Evolutionary conservation across 2,113 vertebrate species (phyloP).

Genomic region (Ornithorhynchus anatinus): DNA sequence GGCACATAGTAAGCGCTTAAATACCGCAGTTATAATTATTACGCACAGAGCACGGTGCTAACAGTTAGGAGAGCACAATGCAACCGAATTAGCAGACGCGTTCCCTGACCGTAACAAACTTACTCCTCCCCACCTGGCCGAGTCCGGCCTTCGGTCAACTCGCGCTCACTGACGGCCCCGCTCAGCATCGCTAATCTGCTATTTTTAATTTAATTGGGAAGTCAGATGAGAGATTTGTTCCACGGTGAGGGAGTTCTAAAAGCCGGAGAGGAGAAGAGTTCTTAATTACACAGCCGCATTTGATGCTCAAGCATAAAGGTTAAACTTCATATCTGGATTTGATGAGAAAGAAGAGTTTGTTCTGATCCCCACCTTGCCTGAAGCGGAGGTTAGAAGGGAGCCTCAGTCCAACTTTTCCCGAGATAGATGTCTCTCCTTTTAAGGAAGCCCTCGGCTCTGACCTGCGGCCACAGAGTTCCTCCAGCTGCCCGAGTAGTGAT

Average conservation of each 20-base stretch:
- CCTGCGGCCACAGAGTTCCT: too few relatives aligned
- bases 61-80: too few relatives aligned
- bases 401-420: too few relatives aligned
- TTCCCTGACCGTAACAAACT: too few relatives aligned
- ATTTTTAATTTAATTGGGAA: slow-evolving; percentile 66
- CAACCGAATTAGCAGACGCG: too few relatives aligned
- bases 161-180: slow-evolving; percentile 26
- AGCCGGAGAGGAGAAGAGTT: slow-evolving; percentile 32
- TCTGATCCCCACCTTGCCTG: fast-evolving
- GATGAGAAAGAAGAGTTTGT: slow-evolving; percentile 11
- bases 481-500: too few relatives aligned
- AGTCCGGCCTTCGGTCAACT: slow-evolving; percentile 25
- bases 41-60: too few relatives aligned
- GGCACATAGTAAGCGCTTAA: too few relatives aligned
- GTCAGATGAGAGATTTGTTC: slow-evolving; percentile 40
- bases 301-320: slow-evolving; percentile 57
- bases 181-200: slow-evolving; percentile 33
- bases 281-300: slow-evolving; percentile 52
- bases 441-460: too few relatives aligned
- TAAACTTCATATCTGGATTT: slow-evolving; percentile 52
- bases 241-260: slow-evolving; percentile 42
- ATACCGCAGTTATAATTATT: too few relatives aligned
- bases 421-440: too few relatives aligned
- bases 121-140: not conserved
- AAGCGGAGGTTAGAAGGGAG: too few relatives aligned